Evolutionary conservation across 37 sponge, comb jelly and placozoan species (phyloP).

Genomic region (Theonella swinhoei): DNA sequence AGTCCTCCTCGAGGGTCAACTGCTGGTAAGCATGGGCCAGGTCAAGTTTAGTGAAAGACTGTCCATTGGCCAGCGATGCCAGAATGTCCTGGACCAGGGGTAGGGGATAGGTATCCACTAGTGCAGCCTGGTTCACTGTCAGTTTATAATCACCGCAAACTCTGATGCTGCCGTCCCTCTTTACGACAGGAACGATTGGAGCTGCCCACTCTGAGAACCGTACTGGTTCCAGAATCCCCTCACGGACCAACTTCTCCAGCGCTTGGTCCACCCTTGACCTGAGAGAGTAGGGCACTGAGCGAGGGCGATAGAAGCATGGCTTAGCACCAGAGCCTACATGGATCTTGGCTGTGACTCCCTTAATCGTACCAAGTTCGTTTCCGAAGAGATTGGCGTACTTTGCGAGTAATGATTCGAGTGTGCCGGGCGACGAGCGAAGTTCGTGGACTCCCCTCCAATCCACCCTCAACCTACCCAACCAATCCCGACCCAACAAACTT

Average conservation of each 20-base stretch:
- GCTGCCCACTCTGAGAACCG: not conserved
- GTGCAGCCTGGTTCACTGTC: not conserved
- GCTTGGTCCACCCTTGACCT: too few relatives aligned
- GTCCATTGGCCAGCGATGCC: not conserved
- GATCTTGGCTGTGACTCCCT: too few relatives aligned
- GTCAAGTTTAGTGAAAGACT: not conserved
- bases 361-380: too few relatives aligned
- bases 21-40: not conserved
- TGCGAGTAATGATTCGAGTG: too few relatives aligned
- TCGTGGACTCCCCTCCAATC: too few relatives aligned
- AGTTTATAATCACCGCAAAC: not conserved
- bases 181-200: not conserved
- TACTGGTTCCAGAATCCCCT: not conserved
- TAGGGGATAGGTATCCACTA: not conserved
- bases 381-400: too few relatives aligned
- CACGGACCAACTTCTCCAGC: not conserved
- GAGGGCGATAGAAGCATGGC: too few relatives aligned
- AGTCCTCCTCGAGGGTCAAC: not conserved
- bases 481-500: too few relatives aligned
- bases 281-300: too few relatives aligned
- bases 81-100: not conserved
- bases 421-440: too few relatives aligned
- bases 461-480: too few relatives aligned
- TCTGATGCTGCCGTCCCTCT: not conserved
- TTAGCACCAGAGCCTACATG: too few relatives aligned